Evolutionary conservation across 1,140 invertebrate species (phyloP).

Genomic region (Drosophila guanche): DNA sequence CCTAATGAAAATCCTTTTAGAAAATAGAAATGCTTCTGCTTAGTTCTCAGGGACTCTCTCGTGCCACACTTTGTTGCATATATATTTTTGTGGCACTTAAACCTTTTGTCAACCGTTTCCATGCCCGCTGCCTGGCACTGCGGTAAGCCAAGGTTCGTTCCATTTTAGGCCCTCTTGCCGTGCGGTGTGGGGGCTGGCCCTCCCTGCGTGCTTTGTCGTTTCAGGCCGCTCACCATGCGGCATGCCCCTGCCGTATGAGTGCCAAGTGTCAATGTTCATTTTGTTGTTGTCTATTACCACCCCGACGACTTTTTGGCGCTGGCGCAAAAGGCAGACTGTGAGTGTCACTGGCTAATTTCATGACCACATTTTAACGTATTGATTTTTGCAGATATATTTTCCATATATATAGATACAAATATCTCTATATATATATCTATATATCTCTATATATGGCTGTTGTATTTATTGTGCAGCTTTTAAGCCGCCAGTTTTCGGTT

Average conservation of each 20-base stretch:
- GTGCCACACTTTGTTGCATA: slow-evolving; percentile 32
- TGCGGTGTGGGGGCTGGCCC: no score
- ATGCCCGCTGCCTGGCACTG: slow-evolving; percentile 14
- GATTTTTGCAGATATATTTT: slow-evolving; percentile 50
- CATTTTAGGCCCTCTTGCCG: no score
- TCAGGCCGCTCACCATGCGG: no score
- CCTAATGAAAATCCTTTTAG: slow-evolving; percentile 44
- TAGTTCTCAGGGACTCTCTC: slow-evolving; percentile 21
- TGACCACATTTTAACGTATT: slow-evolving; percentile 76
- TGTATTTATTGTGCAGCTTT: slow-evolving; percentile 63
- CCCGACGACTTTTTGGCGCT: slow-evolving; percentile 70
- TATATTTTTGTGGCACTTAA: slow-evolving; percentile 57
- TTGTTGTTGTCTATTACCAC: slow-evolving; percentile 42
- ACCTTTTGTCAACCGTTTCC: slow-evolving; percentile 66
- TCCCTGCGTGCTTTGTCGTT: no score
- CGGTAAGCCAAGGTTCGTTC: no score
- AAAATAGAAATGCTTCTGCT: slow-evolving; percentile 48
- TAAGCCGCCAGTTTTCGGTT: slow-evolving; percentile 47
- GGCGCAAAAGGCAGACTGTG: slow-evolving; percentile 52
- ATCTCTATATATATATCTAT: slow-evolving; percentile 5
- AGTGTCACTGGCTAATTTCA: slow-evolving; percentile 60
- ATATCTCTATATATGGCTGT: neutral
- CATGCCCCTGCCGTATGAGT: slow-evolving; percentile 8
- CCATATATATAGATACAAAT: neutral
- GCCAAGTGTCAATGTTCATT: slow-evolving; percentile 28